These are phyloP conservation scores for Arrhopalites spinosus DNA, from an alignment of 2,888 invertebrate species.

Conservation along the genomic window DNA sequence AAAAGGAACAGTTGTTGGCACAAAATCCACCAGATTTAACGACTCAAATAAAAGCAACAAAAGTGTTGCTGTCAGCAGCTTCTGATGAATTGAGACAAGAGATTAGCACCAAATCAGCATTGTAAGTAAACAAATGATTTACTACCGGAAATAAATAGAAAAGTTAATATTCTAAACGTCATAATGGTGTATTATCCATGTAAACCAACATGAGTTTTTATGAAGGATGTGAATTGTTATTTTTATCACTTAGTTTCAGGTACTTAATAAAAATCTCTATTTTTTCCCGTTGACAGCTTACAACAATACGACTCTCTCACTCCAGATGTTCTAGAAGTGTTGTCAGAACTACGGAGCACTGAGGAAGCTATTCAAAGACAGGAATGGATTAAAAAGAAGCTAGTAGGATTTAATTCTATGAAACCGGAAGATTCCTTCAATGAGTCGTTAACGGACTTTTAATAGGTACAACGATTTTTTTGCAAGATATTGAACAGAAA, in stretches of 20 bases:
- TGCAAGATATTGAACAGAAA: background rate
- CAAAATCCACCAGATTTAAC: slow-evolving; percentile 38
- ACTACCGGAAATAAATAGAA: no score
- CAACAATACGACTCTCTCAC: slow-evolving; percentile 39
- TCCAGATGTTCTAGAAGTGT: slow-evolving; percentile 25
- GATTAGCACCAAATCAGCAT: slow-evolving; percentile 28
- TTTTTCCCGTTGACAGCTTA: slow-evolving; percentile 12
- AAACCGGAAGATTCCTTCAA: slow-evolving; percentile 26
- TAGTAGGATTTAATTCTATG: slow-evolving; percentile 21
- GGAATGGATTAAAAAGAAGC: slow-evolving; percentile 46
- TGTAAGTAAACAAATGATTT: no score
- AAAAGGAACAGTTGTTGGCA: slow-evolving; percentile 21
- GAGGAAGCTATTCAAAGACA: slow-evolving; percentile 44
- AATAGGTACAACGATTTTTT: background rate
- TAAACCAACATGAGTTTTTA: no score
- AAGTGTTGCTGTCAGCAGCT: slow-evolving; percentile 23
- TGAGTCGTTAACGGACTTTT: background rate
- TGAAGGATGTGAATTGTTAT: background rate
- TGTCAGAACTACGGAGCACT: slow-evolving; percentile 33
- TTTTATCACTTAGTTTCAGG: background rate
- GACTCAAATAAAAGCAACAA: slow-evolving; percentile 1
- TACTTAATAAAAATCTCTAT: background rate
- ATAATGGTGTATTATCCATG: no score
- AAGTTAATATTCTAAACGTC: no score
- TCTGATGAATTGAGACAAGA: slow-evolving; percentile 28